Conservation (phyloP, 2,113 vertebrate species). For the Anguilla japonica region DNA sequence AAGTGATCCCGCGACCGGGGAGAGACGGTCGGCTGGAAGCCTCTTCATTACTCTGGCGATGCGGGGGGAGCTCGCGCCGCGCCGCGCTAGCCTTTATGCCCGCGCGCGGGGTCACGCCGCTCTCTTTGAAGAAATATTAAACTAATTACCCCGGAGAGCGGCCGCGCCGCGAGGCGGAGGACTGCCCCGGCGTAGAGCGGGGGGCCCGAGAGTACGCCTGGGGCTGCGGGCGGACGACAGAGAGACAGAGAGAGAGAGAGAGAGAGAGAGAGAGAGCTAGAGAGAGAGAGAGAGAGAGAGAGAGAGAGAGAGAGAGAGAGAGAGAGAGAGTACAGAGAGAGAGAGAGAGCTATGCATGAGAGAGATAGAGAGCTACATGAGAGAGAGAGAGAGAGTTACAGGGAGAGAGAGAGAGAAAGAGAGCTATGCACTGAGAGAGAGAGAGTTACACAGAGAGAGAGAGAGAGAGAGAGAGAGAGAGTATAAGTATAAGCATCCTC, state of each 20-base stretch:
- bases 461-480: too few species aligned
- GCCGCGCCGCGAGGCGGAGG: slow-evolving; percentile 65
- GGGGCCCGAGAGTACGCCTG: not conserved
- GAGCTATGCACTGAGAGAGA: too few species aligned
- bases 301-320: not conserved
- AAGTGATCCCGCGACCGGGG: slow-evolving; percentile 57
- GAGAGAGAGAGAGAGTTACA: too few species aligned
- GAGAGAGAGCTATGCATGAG: slow-evolving; percentile 9
- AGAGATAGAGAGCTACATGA: not conserved
- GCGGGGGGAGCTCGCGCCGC: slow-evolving; percentile 49
- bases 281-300: slow-evolving; percentile 3
- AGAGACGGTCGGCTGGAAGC: slow-evolving; percentile 65
- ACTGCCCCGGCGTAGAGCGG: slow-evolving; percentile 63
- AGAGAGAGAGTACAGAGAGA: too few species aligned
- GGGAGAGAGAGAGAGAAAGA: too few species aligned
- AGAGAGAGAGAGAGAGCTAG: slow-evolving; percentile 37
- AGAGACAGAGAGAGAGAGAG: slow-evolving; percentile 45
- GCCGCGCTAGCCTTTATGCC: slow-evolving; percentile 72
- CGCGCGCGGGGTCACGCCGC: slow-evolving; percentile 67
- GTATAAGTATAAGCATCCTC: too few species aligned
- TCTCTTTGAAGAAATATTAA: slow-evolving; percentile 81
- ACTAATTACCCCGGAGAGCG: slow-evolving; percentile 77
- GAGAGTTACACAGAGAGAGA: too few species aligned
- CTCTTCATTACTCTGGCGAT: slow-evolving; percentile 61
- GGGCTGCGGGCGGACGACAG: too few species aligned